Evolutionary conservation across 2,797 vertebrate species (phyloP).

Genomic region (Lepus townsendii): DNA sequence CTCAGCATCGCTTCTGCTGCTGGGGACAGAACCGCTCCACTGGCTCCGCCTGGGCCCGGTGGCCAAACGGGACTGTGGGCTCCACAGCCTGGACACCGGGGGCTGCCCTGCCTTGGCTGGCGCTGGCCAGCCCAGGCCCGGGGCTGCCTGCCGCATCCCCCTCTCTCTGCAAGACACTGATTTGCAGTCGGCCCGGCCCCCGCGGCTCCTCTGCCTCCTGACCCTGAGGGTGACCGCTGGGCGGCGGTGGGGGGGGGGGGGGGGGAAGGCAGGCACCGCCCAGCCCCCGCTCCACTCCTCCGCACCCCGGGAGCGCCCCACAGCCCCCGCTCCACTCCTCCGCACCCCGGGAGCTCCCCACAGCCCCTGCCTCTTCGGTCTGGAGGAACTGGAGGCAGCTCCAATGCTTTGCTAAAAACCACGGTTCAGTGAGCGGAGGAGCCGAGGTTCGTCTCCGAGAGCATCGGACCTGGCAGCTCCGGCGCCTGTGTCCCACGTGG

Average conservation of each 20-base stretch:
- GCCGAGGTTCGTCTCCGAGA: not conserved
- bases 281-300: not conserved
- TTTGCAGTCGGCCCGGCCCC: not conserved
- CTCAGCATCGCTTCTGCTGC: accelerated
- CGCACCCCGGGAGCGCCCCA: accelerated
- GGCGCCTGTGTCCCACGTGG: too few relatives aligned
- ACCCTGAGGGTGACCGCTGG: too few relatives aligned
- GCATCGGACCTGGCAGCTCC: too few relatives aligned
- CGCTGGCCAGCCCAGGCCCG: not conserved
- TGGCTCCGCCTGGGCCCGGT: accelerated
- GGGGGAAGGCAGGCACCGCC: too few relatives aligned
- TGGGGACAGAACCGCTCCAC: accelerated
- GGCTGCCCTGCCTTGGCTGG: too few relatives aligned
- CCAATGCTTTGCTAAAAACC: not conserved
- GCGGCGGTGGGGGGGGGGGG: too few relatives aligned
- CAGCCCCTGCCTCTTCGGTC: too few relatives aligned
- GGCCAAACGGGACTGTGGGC: not conserved
- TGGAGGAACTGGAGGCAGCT: not conserved
- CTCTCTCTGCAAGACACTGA: not conserved
- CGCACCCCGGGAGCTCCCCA: accelerated
- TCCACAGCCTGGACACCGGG: not conserved
- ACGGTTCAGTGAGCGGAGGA: not conserved
- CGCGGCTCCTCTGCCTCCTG: too few relatives aligned
- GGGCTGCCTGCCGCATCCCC: not conserved
- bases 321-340: not conserved